These are phyloP conservation scores for Helicolenus hilgendorfi DNA, from an alignment of 2,797 vertebrate species.

Conservation along the genomic window DNA sequence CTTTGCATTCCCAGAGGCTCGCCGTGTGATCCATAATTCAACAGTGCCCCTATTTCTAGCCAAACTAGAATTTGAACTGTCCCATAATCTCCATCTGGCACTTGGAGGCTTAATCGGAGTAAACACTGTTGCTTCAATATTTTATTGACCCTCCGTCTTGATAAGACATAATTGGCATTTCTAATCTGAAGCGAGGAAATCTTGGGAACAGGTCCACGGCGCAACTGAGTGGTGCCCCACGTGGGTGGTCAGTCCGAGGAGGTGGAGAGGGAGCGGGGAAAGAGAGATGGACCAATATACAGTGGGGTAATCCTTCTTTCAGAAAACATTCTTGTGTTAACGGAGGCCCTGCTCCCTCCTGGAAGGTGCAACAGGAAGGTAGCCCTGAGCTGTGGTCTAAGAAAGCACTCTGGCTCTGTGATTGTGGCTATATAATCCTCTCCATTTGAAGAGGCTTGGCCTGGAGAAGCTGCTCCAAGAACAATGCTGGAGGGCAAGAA, in stretches of 20 bases:
- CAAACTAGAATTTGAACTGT: constrained; percentile 84
- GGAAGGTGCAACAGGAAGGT: constrained; percentile 50
- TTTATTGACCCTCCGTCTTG: constrained; percentile 83
- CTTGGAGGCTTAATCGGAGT: constrained; percentile 85
- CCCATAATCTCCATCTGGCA: constrained; percentile 86
- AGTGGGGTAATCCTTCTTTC: constrained; percentile 64
- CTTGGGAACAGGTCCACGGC: constrained; percentile 56
- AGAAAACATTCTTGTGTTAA: constrained; percentile 56
- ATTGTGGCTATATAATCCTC: constrained; percentile 59
- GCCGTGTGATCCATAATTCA: constrained; percentile 87
- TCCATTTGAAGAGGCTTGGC: constrained; percentile 54
- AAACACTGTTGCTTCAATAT: constrained; percentile 88
- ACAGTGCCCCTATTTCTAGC: constrained; percentile 80
- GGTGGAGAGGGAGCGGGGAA: not conserved
- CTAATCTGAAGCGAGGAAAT: constrained; percentile 81
- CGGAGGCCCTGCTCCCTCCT: constrained; percentile 15
- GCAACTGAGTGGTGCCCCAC: constrained; percentile 24
- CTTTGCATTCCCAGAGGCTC: constrained; percentile 80
- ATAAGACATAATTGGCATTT: constrained; percentile 87
- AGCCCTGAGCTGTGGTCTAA: constrained; percentile 48
- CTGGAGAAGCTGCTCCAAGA: constrained; percentile 51
- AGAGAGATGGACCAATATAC: constrained; percentile 33
- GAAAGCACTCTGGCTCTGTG: constrained; percentile 49
- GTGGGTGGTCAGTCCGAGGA: constrained; percentile 64
- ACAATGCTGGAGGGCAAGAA: constrained; percentile 42